Evolutionary conservation across 2,888 invertebrate species (phyloP).

Genomic region (Scaptomyza cyrtandrae): DNA sequence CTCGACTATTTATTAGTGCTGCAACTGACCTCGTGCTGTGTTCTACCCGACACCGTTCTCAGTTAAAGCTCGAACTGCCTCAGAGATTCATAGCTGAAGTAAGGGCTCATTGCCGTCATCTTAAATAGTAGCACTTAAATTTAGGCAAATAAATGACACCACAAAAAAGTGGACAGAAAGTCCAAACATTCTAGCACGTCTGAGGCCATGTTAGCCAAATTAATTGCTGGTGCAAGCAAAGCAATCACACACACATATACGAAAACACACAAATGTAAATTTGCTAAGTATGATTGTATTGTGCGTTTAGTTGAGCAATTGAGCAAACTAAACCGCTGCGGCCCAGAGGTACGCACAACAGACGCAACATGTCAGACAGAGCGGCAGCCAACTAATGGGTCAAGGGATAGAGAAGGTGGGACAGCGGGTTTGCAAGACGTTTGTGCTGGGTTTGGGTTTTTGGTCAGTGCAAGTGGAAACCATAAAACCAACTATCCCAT

Average conservation of each 20-base stretch:
- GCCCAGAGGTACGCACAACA: conserved; percentile 53
- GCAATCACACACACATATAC: conserved; percentile 23
- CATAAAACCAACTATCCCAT: conserved; percentile 64
- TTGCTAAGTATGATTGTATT: conserved; percentile 27
- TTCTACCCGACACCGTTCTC: background rate
- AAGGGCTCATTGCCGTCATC: conserved; percentile 39
- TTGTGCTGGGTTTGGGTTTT: conserved; percentile 53
- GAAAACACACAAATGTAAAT: background rate
- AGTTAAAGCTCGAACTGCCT: conserved; percentile 53
- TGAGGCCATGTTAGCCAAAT: conserved; percentile 51
- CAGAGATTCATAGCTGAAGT: conserved; percentile 19
- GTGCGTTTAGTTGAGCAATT: conserved; percentile 73
- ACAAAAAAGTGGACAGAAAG: conserved; percentile 9
- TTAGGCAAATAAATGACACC: conserved; percentile 31
- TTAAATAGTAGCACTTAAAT: conserved; percentile 55
- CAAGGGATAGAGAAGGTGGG: background rate
- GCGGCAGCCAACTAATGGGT: conserved; percentile 13
- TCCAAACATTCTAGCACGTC: conserved; percentile 17
- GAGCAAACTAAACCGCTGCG: conserved; percentile 65
- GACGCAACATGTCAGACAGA: conserved; percentile 51
- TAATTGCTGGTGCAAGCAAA: conserved; percentile 60
- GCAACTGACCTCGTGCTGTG: conserved; percentile 4
- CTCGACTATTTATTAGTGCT: conserved; percentile 41
- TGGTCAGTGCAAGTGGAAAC: conserved; percentile 56
- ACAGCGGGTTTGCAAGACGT: conserved; percentile 35